Evolutionary conservation across 2,888 invertebrate genomes (phyloP).

Genomic region (Apodemia hepburni): DNA sequence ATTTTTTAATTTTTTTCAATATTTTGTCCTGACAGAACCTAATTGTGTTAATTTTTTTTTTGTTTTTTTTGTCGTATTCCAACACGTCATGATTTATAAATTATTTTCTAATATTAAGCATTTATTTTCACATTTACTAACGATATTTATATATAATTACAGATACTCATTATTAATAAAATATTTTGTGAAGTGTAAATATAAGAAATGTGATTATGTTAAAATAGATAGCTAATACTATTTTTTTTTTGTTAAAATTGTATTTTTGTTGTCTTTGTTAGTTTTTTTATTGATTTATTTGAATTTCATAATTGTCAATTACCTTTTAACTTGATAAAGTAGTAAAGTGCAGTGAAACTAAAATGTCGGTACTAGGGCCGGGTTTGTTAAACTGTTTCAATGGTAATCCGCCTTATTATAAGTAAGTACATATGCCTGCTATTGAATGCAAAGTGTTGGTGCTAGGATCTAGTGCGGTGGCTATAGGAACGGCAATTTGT

Average conservation of each 20-base stretch:
- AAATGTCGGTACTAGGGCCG: background rate
- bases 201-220: background rate
- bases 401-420: constrained; percentile 4
- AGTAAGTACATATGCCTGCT: background rate
- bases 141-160: too few species aligned
- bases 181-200: constrained; percentile 4
- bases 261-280: background rate
- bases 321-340: constrained; percentile 9
- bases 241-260: background rate
- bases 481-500: background rate
- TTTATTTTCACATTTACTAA: too few species aligned
- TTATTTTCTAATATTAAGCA: too few species aligned
- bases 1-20: too few species aligned
- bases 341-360: background rate
- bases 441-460: background rate
- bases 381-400: background rate
- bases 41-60: too few species aligned
- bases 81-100: too few species aligned
- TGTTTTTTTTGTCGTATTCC: too few species aligned
- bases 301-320: constrained; percentile 8
- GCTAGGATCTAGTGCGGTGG: background rate
- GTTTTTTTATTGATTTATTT: background rate
- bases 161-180: too few species aligned
- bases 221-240: constrained; percentile 7
- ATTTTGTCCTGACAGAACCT: too few species aligned